Percentiles rank a stretch among this genome's conserved stretches.
Evolutionary conservation across 2,113 vertebrate species (phyloP).

Genomic region (Cynopterus brachyotis): DNA sequence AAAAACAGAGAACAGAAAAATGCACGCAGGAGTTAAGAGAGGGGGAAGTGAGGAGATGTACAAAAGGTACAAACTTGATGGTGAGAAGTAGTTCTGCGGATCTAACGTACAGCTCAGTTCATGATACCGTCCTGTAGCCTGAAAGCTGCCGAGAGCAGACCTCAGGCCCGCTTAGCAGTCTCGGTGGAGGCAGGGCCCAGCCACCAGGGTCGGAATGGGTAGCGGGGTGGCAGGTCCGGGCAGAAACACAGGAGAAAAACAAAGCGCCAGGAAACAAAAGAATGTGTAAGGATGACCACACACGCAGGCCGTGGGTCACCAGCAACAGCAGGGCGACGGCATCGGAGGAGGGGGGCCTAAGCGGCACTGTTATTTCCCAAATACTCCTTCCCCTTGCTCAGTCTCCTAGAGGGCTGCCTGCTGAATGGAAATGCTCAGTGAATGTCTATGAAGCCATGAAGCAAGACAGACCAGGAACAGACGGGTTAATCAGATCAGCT

Average conservation of each 20-base stretch:
- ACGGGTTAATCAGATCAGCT: not conserved
- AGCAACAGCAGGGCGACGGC: not conserved
- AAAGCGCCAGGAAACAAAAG: not conserved
- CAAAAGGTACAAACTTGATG: not conserved
- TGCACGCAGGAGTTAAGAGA: not conserved
- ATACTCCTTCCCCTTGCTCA: not conserved
- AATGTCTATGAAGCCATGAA: not conserved
- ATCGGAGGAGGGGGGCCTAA: too few relatives aligned
- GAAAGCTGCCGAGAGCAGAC: not conserved
- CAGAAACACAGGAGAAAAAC: not conserved
- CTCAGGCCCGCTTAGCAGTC: not conserved
- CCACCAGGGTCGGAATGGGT: rapidly evolving
- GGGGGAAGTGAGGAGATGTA: not conserved
- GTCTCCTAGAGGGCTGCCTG: not conserved
- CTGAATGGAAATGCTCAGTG: not conserved
- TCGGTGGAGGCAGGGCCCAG: rapidly evolving
- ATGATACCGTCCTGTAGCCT: rapidly evolving
- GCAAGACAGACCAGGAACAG: not conserved
- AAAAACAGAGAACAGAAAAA: not conserved
- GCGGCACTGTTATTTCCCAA: not conserved
- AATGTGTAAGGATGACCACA: not conserved
- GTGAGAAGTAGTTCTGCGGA: not conserved
- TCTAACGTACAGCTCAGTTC: not conserved
- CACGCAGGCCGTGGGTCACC: rapidly evolving
- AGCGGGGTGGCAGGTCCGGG: not conserved